Evolutionary conservation across 2,113 vertebrate species (phyloP), one percentile per base, ranked within the genome.

Genomic region (Nothocercus nigrocapillus): DNA sequence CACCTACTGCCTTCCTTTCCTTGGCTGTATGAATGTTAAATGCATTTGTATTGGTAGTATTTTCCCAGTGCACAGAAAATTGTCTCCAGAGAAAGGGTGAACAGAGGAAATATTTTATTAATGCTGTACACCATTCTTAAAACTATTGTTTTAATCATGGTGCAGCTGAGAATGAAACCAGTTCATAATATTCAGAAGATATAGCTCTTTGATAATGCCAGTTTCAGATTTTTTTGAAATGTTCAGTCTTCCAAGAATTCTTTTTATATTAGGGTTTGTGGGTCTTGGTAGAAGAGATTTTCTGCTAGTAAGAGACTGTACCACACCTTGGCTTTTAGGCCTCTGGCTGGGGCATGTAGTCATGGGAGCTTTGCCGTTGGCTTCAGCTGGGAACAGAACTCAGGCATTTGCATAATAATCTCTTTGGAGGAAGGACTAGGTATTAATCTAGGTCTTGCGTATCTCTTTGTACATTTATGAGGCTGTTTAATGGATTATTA

Each of bases 401-500:
- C 51, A 86, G 61, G 36, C 66, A 21, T 56, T 75, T 81, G 69
- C 24, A 38, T 27, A 70, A 51, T 45, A 77, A 88, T 83, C 56
- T 90, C 32, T 88, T 95, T 88, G 76, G 76, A 86, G 53, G 34
- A 91, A 93, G 32, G 21, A 75, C 82, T 86, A 25, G 74, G 21
- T 53, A 86, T 93, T 93, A 85, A 96, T 92, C 69, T 88, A 72
- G 90, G 51, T 72, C 47, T 95, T 90, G 47, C 11, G 3, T 53
- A 68, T 38, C 15, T 85, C 53, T 90, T 80, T 62, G 47, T 81
- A 4, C 51, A 91, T 94, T 94, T 90, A 93, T 75, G 47, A 81
- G 58, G 19, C 61, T 91, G 51, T 90, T 68, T 94, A 94, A 95
- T 94, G 69, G 88, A 93, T 93, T 90, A 91, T 95, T 97, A 94